Base-by-base conservation (phyloP, 2,888 invertebrate genomes). In the Heliconius charithonia region DNA sequence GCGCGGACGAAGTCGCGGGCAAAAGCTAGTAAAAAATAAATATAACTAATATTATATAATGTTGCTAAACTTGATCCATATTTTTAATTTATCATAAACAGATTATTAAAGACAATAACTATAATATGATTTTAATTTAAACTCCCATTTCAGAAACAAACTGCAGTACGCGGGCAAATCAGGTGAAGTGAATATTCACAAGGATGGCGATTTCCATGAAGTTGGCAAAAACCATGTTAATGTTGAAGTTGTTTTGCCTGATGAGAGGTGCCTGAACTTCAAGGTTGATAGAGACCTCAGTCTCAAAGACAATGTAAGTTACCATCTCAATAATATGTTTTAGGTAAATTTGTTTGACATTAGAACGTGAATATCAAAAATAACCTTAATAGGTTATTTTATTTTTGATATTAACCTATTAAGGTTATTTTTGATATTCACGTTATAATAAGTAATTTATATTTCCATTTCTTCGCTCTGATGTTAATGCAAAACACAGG, bases 221-320 rank as follows among this genome's bases (percentile, higher is more conserved):
- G 82, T 84, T 1, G 92, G 93, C 79, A 93, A 93, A 78, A 86
- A 86, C 0, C 85, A 87, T 45, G 89, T 87, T 1, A 85, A 89
- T n/a, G 84, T 93, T 0, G 95, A 95, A 74, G 66, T 95, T 0
- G 90, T 93, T 1, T 86, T 95, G 63, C 95, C 95, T 2, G 92
- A 90, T 13, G 93, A 94, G 70, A 86, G 95, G 3, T 90, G 90
- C 70, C 86, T 95, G 4, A 89, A 86, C 69, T 83, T 94, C 25
- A 94, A 93, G 80, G 80, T 91, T 9, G 87, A 95, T 83, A 88
- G 93, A 0, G 92, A 93, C 0, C 12, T 91, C 12, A 83, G 81
- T 1, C 75, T 83, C 0, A 89, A 87, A 56, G 85, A 90, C 62
- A 87, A 89, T 74, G 93, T 93, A 82, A 89, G 92, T 89, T 22